Evolutionary conservation across 2,888 invertebrate species (phyloP), one percentile per base, ranked within the genome.

Genomic region (Aporophyla lueneburgensis): DNA sequence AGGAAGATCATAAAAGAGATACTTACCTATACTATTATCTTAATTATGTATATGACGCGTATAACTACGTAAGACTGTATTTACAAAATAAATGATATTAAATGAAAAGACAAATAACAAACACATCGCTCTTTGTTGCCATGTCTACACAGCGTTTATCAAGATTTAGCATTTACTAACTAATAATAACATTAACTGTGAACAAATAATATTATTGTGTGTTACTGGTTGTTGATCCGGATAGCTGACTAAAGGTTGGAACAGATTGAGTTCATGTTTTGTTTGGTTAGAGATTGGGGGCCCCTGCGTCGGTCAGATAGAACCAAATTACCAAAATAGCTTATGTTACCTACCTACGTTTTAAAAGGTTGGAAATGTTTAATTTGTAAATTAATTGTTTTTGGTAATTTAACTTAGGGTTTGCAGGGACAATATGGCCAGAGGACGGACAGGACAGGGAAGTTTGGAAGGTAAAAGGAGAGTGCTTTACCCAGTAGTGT

Each of bases 151-250:
- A 71, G 5, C 24, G 10, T 46, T 72, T 78, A 79, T 79, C 73
- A 69, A 33, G 49, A 46, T 66, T 49, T 3, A 6, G n/a, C 46
- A 69, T 66, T 40, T 53, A 21, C 49, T 59, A 33, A 16, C 43
- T 68, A 33, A 49, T 71, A 71, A 59, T 65, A 71, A 51, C 12
- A 71, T 33, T 56, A 51, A 33, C 51, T 67, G 2, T 67, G 24
- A 40, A 62, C 33, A 43, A 24, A 33, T 59, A 53, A 16, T 61
- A 61, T 73, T 71, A 78, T 82, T 62, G 16, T 66, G 14, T 33
- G 58, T 70, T 72, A 73, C 81, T 63, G 72, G 78, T 81, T 78
- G 78, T 59, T 81, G 82, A 82, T 81, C 82, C 78, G 67, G 81
- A 73, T 78, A 40, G 62, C 0, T 1, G 33, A 46, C 4, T 62